A percentile compares a stretch with the other conserved stretches of the same genome.
These are phyloP conservation scores for Machimus atricapillus DNA, from an alignment of 2,888 invertebrate genomes.

Conservation along the genomic window DNA sequence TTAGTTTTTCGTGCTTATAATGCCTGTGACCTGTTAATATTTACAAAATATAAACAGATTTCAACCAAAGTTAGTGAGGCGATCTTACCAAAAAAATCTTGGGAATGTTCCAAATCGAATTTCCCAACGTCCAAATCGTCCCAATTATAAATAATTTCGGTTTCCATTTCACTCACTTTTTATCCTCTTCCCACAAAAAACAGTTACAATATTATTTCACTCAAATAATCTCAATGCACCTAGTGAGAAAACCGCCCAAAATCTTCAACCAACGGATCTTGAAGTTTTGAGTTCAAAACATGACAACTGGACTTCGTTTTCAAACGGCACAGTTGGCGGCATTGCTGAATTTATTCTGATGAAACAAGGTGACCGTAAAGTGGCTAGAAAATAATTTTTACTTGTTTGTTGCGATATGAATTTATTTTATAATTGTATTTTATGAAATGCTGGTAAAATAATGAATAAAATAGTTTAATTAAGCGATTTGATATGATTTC, in stretches of 20 bases:
- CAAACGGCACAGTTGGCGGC: neutral
- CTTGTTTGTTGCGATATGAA: neutral
- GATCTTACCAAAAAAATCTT: slow-evolving; percentile 55
- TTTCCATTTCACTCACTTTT: slow-evolving; percentile 39
- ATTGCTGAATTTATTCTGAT: neutral
- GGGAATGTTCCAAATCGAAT: slow-evolving; percentile 54
- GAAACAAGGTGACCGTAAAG: neutral
- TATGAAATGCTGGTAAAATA: too few relatives aligned
- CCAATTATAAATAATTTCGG: slow-evolving; percentile 53
- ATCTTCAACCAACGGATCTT: neutral
- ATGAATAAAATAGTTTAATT: too few relatives aligned
- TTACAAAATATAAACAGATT: neutral
- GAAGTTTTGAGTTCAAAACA: neutral
- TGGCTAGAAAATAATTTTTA: neutral
- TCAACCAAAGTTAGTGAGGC: neutral
- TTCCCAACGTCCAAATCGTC: slow-evolving; percentile 56
- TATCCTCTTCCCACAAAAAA: neutral
- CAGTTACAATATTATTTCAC: slow-evolving; percentile 6
- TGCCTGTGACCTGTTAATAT: neutral
- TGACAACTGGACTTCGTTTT: neutral
- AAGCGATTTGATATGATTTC: too few relatives aligned
- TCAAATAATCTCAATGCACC: neutral
- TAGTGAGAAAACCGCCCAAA: neutral
- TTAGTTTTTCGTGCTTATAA: neutral
- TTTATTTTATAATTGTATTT: too few relatives aligned